A percentile compares a stretch with the other conserved stretches of the same genome.
These are phyloP conservation scores for Bombus polaris DNA, from an alignment of 1,140 invertebrate genomes.

Conservation along the genomic window DNA sequence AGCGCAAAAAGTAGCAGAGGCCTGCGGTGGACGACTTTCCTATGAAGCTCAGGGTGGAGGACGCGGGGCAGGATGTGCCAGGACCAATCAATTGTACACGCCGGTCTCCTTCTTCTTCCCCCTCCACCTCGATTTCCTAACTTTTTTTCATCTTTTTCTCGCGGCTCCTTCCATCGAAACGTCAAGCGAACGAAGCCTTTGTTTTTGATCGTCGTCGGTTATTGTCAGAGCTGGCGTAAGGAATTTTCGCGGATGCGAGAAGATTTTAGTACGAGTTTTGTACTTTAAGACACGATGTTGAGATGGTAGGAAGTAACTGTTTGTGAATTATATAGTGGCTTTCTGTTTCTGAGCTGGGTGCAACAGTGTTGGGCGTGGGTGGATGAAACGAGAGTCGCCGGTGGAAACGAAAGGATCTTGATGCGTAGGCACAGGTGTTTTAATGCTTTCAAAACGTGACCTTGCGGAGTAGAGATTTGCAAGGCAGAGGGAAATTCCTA, in stretches of 20 bases:
- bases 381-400: constrained; percentile 1
- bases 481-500: not conserved
- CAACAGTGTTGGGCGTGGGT: not conserved
- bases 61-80: constrained; percentile 80
- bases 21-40: constrained; percentile 79
- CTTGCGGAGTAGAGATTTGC: not conserved
- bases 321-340: not conserved
- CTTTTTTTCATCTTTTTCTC: constrained; percentile 54
- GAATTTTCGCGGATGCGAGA: not conserved
- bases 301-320: not conserved
- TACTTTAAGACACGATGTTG: too few species aligned
- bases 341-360: not conserved
- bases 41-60: constrained; percentile 74
- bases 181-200: not conserved
- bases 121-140: constrained; percentile 44
- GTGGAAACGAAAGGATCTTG: constrained; percentile 17
- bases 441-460: not conserved
- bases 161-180: not conserved
- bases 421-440: constrained; percentile 2
- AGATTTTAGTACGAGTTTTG: too few species aligned
- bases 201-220: not conserved
- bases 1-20: constrained; percentile 70
- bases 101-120: constrained; percentile 77
- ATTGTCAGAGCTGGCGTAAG: not conserved
- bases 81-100: constrained; percentile 82